phyloP scores from a whole-genome alignment of 1,140 invertebrate species.

The Halesus radiatus region DNA sequence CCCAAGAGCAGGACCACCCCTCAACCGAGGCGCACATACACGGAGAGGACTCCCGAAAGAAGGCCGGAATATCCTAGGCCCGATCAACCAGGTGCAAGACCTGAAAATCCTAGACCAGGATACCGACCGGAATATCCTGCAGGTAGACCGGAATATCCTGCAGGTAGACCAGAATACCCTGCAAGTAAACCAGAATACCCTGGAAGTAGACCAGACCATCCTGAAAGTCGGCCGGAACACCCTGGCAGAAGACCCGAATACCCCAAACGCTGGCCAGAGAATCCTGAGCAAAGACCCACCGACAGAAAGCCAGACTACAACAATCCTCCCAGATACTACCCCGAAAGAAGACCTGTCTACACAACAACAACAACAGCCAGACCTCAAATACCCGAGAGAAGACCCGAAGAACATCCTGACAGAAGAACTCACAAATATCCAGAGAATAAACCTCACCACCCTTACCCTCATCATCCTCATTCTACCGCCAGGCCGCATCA shows the following conservation, averaged over 20 bases:
- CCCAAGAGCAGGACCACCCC: constrained; percentile 28
- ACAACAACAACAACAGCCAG: constrained; percentile 5
- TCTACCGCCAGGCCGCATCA: constrained; percentile 30
- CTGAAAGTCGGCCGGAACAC: constrained; percentile 12
- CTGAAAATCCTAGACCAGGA: constrained; percentile 19
- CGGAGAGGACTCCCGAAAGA: constrained; percentile 57
- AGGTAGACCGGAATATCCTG: constrained; percentile 8
- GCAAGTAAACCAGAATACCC: background rate
- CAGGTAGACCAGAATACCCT: background rate
- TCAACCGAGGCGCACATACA: constrained; percentile 57
- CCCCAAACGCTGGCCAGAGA: constrained; percentile 29
- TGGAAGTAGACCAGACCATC: constrained; percentile 5
- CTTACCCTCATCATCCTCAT: constrained; percentile 55
- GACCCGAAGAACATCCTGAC: constrained; percentile 13
- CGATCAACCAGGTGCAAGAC: background rate
- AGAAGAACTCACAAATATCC: constrained; percentile 43
- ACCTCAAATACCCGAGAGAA: constrained; percentile 39
- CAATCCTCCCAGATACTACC: constrained; percentile 11
- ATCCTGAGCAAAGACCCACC: constrained; percentile 40
- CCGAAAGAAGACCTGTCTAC: background rate
- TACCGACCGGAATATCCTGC: too few relatives aligned
- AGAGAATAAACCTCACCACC: constrained; percentile 53
- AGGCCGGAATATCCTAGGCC: constrained; percentile 8
- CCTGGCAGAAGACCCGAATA: constrained; percentile 43
- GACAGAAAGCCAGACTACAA: constrained; percentile 32